Percentiles rank a stretch among this genome's conserved stretches.
Evolutionary conservation across 2,113 vertebrate genomes (phyloP).

Genomic region (Equus przewalskii): DNA sequence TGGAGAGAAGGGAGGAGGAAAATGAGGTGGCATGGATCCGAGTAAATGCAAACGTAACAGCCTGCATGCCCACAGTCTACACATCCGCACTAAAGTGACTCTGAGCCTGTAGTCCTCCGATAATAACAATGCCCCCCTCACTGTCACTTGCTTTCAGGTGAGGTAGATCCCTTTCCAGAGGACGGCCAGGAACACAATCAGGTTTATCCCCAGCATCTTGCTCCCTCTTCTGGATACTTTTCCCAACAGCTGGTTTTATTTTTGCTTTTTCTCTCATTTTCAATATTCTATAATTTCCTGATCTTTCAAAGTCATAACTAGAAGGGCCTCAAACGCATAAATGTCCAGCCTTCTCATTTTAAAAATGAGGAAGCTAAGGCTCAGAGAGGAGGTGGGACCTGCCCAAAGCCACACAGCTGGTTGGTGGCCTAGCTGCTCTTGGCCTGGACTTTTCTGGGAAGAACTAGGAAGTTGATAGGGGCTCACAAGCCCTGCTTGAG

Average conservation of each 20-base stretch:
- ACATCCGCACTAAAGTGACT: not conserved
- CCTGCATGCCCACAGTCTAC: not conserved
- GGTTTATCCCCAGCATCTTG: not conserved
- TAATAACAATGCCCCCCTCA: not conserved
- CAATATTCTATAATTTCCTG: not conserved
- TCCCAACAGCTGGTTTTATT: not conserved
- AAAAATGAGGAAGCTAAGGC: not conserved
- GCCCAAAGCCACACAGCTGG: not conserved
- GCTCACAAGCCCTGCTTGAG: not conserved
- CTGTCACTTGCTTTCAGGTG: not conserved
- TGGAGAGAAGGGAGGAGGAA: not conserved
- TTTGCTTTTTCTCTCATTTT: conserved; percentile 2
- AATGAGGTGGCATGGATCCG: not conserved
- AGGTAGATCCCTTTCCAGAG: not conserved
- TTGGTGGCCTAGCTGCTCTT: not conserved
- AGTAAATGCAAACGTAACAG: not conserved
- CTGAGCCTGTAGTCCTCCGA: not conserved
- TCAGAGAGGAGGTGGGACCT: too few relatives aligned
- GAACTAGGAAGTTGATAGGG: not conserved
- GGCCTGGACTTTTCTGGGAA: not conserved
- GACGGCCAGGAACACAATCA: rapidly evolving
- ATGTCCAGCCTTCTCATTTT: not conserved
- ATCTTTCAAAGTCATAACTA: conserved; percentile 6
- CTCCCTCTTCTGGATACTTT: conserved; percentile 77
- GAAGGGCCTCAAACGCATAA: not conserved